Conservation (phyloP, 2,888 invertebrate species). For the Nemapogon koenigi region DNA sequence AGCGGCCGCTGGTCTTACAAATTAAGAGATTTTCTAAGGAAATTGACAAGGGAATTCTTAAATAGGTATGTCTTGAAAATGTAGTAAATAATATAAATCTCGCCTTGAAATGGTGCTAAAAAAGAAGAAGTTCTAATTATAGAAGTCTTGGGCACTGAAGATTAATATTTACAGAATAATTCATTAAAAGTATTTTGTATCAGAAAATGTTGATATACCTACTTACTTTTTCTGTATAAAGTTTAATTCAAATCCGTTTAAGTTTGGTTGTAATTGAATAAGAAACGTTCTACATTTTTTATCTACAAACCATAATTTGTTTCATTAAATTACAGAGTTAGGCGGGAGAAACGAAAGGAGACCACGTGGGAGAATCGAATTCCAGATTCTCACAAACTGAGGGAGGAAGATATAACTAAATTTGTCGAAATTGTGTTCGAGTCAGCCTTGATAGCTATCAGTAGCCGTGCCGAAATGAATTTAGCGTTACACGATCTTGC, state of each 20-base stretch:
- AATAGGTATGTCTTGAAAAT: constrained; percentile 40
- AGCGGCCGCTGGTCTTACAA: constrained; percentile 79
- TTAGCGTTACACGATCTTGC: constrained; percentile 78
- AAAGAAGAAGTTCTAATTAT: no score
- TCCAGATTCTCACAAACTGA: constrained; percentile 73
- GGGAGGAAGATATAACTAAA: constrained; percentile 79
- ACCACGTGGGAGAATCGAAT: constrained; percentile 73
- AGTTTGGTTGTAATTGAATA: no score
- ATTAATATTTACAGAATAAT: no score
- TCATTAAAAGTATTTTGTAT: no score
- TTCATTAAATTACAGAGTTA: constrained; percentile 48
- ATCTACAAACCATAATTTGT: neutral
- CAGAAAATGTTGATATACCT: no score
- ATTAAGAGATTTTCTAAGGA: constrained; percentile 71
- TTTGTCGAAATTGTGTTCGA: constrained; percentile 82
- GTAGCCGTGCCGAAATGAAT: constrained; percentile 73
- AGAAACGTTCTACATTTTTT: no score
- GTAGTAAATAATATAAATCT: neutral
- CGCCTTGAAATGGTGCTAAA: neutral
- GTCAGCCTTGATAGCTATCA: constrained; percentile 79
- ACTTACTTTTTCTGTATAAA: no score
- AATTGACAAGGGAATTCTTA: constrained; percentile 71
- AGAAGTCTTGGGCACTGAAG: no score
- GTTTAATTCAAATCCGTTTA: no score
- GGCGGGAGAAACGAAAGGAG: constrained; percentile 57